Evolutionary conservation across 2,113 vertebrate species (phyloP), one percentile per base, ranked within the genome.

Genomic region (Tretioscincus oriximinensis): DNA sequence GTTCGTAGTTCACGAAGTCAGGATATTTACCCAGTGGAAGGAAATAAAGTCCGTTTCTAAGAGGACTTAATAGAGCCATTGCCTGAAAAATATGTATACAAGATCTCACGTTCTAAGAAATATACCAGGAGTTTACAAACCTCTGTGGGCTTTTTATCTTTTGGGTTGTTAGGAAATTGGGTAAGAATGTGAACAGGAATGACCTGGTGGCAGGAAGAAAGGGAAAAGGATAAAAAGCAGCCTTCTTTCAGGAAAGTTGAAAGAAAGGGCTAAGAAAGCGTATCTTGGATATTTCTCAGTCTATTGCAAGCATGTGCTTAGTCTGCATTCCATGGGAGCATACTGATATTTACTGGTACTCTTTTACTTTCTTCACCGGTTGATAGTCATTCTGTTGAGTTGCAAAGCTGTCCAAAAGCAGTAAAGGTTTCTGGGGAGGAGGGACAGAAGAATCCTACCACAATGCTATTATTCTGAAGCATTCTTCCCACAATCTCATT

Each of bases 341-440:
- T n/a, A 47, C 54, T 24, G 73, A 5, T 54, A 49, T 63, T 61
- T n/a, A 47, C 60, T 75, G 41, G 10, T 76, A 73, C 29, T 54
- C 63, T 26, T 14, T 41, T 61, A 31, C 58, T 76, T 76, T 69
- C 51, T 63, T 21, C 70, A 20, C 20, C 22, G 2, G 31, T 41
- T 51, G 18, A 47, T 45, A 49, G 49, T 20, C 45, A 18, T 35
- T 79, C 68, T 9, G 29, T 8, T 45, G 51, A 70, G 35, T 51
- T 49, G 29, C n/a, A 82, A 67, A 76, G 22, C 41, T 76, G 73
- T 41, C 58, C 69, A 66, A n/a, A 69, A 49, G 66, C 41, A 70
- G 31, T 79, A 79, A 79, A 58, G 35, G 22, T 81, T 63, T 61
- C 14, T 49, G n/a, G 26, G n/a, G 12, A 76, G n/a, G 64, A 20